Base-by-base conservation (phyloP, 92 coral and sea anemone species). In the Pocillopora meandrina region DNA sequence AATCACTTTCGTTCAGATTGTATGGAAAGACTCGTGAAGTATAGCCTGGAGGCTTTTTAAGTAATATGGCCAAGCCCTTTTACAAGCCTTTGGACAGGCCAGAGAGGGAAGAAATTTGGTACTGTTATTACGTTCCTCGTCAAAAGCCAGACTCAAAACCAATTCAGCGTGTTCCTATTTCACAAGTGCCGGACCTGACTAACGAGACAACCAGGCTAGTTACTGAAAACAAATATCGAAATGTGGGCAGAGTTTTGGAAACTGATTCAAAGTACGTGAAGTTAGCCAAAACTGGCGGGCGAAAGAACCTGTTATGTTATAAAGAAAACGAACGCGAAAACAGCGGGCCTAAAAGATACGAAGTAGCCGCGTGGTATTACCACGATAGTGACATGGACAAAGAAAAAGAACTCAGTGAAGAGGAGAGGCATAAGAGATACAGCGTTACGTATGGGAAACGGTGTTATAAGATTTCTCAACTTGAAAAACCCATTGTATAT, bases 31-130 rank as follows among this genome's bases (percentile, higher is more conserved):
- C 23, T 36, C 65, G 58, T 23, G 14, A 16, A 61, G 19, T 21
- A 72, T 19, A 42, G 52, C 4, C 4, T 3, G 52, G 8, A 42
- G 52, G 52, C 52, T 42, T 42, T 42, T 15, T n/a, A 16, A 7
- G 10, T 3, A 64, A 56, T 65, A 84, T 84, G 88, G 88, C 88
- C 78, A 91, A 91, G 90, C 94, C 94, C 9, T 79, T 85, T 33
- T 88, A 79, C 82, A 91, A 91, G 84, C 94, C 94, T 34, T 12
- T 91, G 63, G 94, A 91, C 65, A 80, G 94, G 68, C 94, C 94
- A n/a, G 94, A 91, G 55, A 74, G 89, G 68, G 94, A 91, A 19
- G 94, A 91, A 1, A 82, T 79, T 4, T 88, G 94, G 94, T 91
- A 79, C 76, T 91, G 94, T 42, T 83, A 91, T 63, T 58, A 36